Percentiles rank a stretch among this genome's conserved stretches.
Conservation (phyloP, 2,113 vertebrate genomes). For the Rallus limicola region DNA sequence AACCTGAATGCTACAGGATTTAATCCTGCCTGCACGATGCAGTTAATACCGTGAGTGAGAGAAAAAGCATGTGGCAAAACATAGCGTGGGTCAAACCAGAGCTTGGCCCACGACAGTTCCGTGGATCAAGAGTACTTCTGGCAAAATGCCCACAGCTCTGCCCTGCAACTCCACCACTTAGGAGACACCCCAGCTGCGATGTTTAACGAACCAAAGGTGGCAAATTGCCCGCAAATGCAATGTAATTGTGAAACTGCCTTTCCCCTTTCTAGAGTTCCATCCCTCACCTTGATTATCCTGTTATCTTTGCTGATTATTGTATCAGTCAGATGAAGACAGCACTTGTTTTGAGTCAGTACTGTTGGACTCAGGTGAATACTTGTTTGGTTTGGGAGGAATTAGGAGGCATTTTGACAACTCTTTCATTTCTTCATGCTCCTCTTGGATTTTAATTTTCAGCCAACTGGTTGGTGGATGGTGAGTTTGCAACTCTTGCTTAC, state of each 20-base stretch:
- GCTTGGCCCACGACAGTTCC: neutral
- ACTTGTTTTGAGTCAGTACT: conserved; percentile 48
- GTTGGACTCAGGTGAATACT: conserved; percentile 52
- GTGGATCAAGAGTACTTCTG: neutral
- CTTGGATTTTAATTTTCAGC: conserved; percentile 69
- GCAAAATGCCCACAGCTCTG: neutral
- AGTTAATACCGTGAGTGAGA: neutral
- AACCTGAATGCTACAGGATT: neutral
- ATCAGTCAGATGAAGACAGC: neutral
- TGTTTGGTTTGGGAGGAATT: conserved; percentile 62
- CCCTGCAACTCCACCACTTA: neutral
- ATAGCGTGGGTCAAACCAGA: neutral
- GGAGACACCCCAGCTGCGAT: neutral
- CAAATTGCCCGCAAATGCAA: neutral
- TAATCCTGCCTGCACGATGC: neutral
- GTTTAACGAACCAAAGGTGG: neutral
- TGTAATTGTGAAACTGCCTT: neutral
- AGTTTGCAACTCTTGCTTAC: conserved; percentile 67
- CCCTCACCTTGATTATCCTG: neutral
- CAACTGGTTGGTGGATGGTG: conserved; percentile 68
- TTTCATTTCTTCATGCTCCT: conserved; percentile 71
- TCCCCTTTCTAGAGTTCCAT: neutral
- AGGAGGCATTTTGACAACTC: conserved; percentile 70
- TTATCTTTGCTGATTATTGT: neutral
- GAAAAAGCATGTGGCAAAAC: neutral